phyloP scores from a whole-genome alignment of 2,797 vertebrate genomes.

The Trichosurus vulpecula region DNA sequence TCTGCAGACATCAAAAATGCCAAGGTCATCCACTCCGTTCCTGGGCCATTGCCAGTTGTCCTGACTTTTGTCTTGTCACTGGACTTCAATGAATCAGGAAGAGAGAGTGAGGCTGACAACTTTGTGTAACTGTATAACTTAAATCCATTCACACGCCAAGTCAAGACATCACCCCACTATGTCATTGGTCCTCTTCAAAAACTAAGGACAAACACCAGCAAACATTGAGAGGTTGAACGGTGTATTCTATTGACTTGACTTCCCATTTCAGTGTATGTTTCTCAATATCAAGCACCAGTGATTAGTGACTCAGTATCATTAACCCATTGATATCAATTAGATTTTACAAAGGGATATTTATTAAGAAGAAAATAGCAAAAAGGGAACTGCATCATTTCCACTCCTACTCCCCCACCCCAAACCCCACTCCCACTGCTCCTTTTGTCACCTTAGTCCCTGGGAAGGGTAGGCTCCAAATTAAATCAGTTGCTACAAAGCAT shows the following conservation, averaged over 20 bases:
- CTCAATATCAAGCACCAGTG: background rate
- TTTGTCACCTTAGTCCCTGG: background rate
- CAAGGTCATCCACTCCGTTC: background rate
- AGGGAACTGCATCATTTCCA: background rate
- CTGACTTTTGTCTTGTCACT: background rate
- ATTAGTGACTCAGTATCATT: background rate
- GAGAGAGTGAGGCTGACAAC: background rate
- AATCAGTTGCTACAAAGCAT: background rate
- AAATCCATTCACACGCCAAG: background rate
- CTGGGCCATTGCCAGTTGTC: background rate
- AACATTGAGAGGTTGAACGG: background rate
- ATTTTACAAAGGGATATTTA: background rate
- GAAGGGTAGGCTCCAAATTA: background rate
- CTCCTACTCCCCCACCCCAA: background rate
- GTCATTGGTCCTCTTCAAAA: background rate
- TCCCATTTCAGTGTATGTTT: background rate
- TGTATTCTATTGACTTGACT: background rate
- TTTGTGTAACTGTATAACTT: background rate
- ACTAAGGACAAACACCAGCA: background rate
- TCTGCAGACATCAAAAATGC: background rate
- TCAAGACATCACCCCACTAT: background rate
- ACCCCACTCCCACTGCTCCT: background rate
- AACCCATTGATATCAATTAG: background rate
- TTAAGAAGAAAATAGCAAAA: background rate
- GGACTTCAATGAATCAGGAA: background rate